Percentiles rank a stretch among this genome's conserved stretches.
These are phyloP conservation scores for Drosophila austrosaltans DNA, from an alignment of 2,888 invertebrate species.

Conservation along the genomic window DNA sequence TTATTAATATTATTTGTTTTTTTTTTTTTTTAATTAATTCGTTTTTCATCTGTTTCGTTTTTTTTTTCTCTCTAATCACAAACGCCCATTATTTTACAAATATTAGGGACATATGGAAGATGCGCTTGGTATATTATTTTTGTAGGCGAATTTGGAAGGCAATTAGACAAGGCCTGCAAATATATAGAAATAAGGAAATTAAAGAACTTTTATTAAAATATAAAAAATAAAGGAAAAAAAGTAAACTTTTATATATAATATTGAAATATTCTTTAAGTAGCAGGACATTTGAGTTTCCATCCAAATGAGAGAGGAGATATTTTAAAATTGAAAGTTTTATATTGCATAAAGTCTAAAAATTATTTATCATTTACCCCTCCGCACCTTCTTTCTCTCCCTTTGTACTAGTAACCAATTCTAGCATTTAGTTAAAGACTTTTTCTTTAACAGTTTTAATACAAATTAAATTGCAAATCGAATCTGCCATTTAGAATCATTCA, in stretches of 20 bases:
- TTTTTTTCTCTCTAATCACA: constrained; percentile 73
- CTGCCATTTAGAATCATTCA: constrained; percentile 5
- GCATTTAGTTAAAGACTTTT: not conserved
- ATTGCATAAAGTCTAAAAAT: no score
- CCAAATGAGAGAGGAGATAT: no score
- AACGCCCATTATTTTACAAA: constrained; percentile 81
- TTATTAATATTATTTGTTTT: constrained; percentile 4
- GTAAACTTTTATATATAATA: no score
- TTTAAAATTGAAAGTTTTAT: no score
- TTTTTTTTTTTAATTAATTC: constrained; percentile 60
- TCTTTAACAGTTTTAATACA: not conserved
- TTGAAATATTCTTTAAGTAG: no score
- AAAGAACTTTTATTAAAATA: not conserved
- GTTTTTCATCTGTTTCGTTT: constrained; percentile 10
- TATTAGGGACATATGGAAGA: constrained; percentile 81
- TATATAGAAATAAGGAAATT: not conserved
- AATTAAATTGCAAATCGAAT: constrained; percentile 2
- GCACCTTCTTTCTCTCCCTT: no score
- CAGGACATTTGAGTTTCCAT: no score
- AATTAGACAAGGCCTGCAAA: constrained; percentile 84
- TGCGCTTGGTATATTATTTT: constrained; percentile 70
- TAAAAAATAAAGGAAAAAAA: no score
- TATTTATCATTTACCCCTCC: no score
- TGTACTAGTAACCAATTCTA: no score
- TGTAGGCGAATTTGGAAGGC: constrained; percentile 82